Base-by-base conservation (phyloP, 2,797 vertebrate species). In the Silurus lanzhouensis region DNA sequence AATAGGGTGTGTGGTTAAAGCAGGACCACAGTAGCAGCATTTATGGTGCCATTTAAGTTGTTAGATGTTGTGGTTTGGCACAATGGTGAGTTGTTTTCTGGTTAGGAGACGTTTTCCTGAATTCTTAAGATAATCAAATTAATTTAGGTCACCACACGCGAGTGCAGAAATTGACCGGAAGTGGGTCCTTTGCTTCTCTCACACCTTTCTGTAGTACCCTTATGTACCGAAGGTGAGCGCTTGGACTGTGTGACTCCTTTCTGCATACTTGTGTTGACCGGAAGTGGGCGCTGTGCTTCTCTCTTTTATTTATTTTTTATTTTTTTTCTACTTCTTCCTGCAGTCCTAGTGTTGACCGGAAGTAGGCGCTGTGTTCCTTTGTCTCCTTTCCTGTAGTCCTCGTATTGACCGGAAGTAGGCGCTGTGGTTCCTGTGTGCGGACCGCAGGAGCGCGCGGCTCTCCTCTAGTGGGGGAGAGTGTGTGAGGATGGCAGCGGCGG, bases 401-500 rank as follows among this genome's bases (percentile, higher is more conserved):
- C 4, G 5, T 13, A 57, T 20, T 87, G 6, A 90, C 93, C 96
- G 92, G 93, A 90, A 83, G 94, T 92, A 88, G 94, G 95, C 91
- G 94, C 94, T 88, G 71, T 78, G 38, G 87, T 84, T 57, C 61
- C 89, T 90, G 88, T 79, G 91, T 72, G 88, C 14, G 90, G 64
- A 64, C 74, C 66, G 82, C 25, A 63, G 15, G 81, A 27, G 74
- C 60, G 60, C 60, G 31, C 77, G 60, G 60, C 64, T 90, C 58
- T 77, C 14, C 38, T 87, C 75, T 52, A 10, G 19, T 25, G 77
- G 84, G 83, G 89, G 92, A 83, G 82, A 60, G 91, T 88, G 88
- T 87, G 88, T 90, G 88, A 94, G 93, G 93, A 96, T 95, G 95
- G 95, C 94, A 95, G 92, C 91, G 92, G 92, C 94, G 94, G 92